Evolutionary conservation across 2,888 invertebrate species (phyloP).

Genomic region (Lepidochitona cinerea): DNA sequence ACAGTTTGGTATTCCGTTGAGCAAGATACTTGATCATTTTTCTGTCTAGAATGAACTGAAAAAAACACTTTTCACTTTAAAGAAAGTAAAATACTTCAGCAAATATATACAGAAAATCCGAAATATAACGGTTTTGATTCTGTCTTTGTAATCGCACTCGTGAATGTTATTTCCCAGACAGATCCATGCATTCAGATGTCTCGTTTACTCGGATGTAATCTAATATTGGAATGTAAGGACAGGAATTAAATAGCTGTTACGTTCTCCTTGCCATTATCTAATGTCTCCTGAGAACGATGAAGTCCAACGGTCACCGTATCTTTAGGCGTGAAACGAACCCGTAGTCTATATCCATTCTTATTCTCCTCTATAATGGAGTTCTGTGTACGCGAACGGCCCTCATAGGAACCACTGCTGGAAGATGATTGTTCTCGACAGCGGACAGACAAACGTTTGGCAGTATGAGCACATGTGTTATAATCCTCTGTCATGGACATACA

Average conservation of each 20-base stretch:
- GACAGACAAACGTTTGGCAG: conserved; percentile 1
- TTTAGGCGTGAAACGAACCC: conserved; percentile 54
- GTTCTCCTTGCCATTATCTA: not conserved
- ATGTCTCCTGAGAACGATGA: not conserved
- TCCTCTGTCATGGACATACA: conserved; percentile 31
- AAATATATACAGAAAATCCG: too few relatives aligned
- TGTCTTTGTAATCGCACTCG: too few relatives aligned
- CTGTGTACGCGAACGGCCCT: conserved; percentile 3
- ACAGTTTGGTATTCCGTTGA: too few relatives aligned
- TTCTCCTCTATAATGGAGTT: conserved; percentile 51
- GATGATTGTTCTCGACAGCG: conserved; percentile 28
- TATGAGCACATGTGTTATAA: not conserved
- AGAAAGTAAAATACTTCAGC: too few relatives aligned
- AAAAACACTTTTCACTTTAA: too few relatives aligned
- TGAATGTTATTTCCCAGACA: too few relatives aligned
- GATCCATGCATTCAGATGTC: too few relatives aligned
- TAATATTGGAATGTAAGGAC: too few relatives aligned
- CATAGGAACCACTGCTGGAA: conserved; percentile 36
- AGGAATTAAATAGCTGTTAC: not conserved
- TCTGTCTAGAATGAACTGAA: too few relatives aligned
- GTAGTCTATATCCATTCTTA: conserved; percentile 54
- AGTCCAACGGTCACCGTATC: conserved; percentile 22
- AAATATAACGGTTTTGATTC: too few relatives aligned
- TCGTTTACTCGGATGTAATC: too few relatives aligned
- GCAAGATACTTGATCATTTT: too few relatives aligned